phyloP scores from a whole-genome alignment of 2,888 invertebrate genomes.

The Gymnosoma rotundatum region DNA sequence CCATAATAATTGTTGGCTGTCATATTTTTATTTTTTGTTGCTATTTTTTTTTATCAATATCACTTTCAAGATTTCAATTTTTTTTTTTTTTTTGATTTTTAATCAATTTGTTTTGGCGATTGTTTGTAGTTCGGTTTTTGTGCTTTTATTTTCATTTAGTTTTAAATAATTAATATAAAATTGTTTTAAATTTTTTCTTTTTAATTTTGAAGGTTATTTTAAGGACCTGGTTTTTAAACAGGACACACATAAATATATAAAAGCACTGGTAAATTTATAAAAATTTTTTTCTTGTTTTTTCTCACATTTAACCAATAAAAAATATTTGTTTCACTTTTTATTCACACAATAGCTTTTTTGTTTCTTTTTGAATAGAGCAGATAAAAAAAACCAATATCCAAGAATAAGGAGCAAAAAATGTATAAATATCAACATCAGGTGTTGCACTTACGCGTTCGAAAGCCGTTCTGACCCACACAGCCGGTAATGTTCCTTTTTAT shows the following conservation, averaged over 20 bases:
- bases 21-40: conserved; percentile 18
- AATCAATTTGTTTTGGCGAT: background rate
- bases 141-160: background rate
- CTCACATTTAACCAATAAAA: conserved; percentile 23
- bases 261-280: conserved; percentile 1
- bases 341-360: conserved; percentile 20
- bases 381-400: conserved; percentile 67
- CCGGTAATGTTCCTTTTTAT: conserved; percentile 84
- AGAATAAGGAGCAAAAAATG: conserved; percentile 16
- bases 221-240: conserved; percentile 65
- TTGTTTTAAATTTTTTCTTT: conserved; percentile 6
- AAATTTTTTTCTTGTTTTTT: conserved; percentile 35
- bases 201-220: conserved; percentile 60
- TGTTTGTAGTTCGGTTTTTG: conserved; percentile 16
- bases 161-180: background rate
- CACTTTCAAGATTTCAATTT: too few species aligned
- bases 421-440: conserved; percentile 78
- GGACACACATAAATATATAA: conserved; percentile 14
- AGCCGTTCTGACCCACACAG: conserved; percentile 96
- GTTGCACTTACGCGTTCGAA: conserved; percentile 94
- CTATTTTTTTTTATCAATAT: conserved; percentile 9
- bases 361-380: conserved; percentile 19
- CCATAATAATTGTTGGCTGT: conserved; percentile 60
- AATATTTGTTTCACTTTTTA: conserved; percentile 28
- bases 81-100: conserved; percentile 28